Conservation (phyloP, 2,797 vertebrate species). For the Scolopax bukidnonensis region DNA sequence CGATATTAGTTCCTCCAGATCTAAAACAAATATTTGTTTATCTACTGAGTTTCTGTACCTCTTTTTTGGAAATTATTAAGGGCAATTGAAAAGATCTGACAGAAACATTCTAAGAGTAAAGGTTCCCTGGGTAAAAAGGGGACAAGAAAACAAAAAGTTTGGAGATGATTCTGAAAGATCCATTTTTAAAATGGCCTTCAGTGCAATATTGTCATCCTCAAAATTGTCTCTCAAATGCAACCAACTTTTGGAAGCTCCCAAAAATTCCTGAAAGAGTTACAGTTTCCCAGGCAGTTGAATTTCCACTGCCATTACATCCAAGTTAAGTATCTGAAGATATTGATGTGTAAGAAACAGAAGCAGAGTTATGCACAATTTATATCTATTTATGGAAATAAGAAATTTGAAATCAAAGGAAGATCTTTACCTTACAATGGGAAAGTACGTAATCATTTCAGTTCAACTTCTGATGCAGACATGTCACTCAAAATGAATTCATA, state of each 20-base stretch:
- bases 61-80: neutral
- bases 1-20: neutral
- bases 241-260: neutral
- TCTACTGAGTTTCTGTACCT: neutral
- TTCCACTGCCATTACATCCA: neutral
- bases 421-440: neutral
- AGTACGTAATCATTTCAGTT: neutral
- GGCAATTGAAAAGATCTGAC: neutral
- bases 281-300: neutral
- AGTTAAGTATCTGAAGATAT: neutral
- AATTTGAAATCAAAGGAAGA: neutral
- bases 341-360: neutral
- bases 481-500: neutral
- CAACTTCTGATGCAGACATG: neutral
- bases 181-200: neutral
- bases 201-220: neutral
- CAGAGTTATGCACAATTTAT: neutral
- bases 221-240: neutral
- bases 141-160: neutral
- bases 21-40: neutral
- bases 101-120: neutral
- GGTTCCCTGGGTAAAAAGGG: fast-evolving
- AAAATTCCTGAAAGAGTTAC: neutral
- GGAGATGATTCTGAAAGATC: neutral
- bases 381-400: neutral